These are phyloP conservation scores for Agelas oroides DNA, from an alignment of 37 sponge, comb jelly and placozoan species.

Conservation along the genomic window DNA sequence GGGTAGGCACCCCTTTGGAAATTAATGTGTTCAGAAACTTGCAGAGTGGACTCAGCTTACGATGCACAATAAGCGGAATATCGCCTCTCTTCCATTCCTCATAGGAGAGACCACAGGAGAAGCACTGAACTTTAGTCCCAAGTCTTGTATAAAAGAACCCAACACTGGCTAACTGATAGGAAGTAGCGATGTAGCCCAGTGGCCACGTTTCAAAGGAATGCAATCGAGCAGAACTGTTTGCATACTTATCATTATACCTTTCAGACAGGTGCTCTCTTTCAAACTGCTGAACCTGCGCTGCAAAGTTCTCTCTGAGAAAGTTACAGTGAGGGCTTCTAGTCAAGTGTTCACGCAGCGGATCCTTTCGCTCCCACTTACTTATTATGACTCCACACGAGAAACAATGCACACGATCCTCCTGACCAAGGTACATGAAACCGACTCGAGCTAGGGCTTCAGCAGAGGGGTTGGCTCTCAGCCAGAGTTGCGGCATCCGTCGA, in stretches of 20 bases:
- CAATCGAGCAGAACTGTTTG: conserved; percentile 14
- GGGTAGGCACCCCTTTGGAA: background rate
- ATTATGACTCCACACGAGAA: conserved; percentile 22
- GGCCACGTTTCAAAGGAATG: conserved; percentile 17
- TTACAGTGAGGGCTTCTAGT: background rate
- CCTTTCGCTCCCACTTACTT: conserved; percentile 36
- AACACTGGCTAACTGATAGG: conserved; percentile 37
- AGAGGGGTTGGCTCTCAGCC: background rate
- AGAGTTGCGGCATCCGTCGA: background rate
- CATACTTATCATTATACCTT: background rate
- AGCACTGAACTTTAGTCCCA: conserved; percentile 25
- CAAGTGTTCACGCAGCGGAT: conserved; percentile 25
- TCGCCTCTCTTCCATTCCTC: conserved; percentile 58
- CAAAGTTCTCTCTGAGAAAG: conserved; percentile 12
- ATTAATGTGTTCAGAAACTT: background rate
- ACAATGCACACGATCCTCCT: conserved; percentile 25
- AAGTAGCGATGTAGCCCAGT: background rate
- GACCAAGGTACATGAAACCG: conserved; percentile 61
- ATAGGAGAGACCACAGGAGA: conserved; percentile 30
- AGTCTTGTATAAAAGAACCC: conserved; percentile 65
- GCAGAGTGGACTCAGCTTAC: conserved; percentile 18
- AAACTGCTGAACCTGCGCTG: background rate
- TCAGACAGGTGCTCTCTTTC: too few species aligned
- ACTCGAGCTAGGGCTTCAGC: conserved; percentile 17
- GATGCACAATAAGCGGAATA: conserved; percentile 25